These are phyloP conservation scores for Eucidaris tribuloides DNA, from an alignment of 35 echinoderm and acorn worm genomes.

Conservation along the genomic window DNA sequence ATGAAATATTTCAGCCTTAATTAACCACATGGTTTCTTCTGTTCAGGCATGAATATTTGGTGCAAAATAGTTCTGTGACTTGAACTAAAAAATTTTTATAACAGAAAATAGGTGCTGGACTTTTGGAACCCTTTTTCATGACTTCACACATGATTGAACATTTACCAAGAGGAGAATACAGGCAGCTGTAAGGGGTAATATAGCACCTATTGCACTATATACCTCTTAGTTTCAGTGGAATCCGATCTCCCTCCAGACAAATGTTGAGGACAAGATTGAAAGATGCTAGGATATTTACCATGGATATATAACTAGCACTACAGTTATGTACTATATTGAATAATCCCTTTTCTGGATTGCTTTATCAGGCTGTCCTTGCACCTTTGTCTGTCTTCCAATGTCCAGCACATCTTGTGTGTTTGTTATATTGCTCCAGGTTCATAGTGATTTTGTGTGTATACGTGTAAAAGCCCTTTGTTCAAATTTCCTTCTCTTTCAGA, in stretches of 20 bases:
- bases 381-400: background rate
- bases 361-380: background rate
- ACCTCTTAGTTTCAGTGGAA: background rate
- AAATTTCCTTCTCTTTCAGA: constrained; percentile 44
- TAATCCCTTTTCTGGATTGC: background rate
- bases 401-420: background rate
- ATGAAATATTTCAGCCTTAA: too few relatives aligned
- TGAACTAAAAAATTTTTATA: background rate
- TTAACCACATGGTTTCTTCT: too few relatives aligned
- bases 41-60: too few relatives aligned
- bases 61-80: too few relatives aligned
- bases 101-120: too few relatives aligned
- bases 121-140: too few relatives aligned
- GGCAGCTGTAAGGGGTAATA: too few relatives aligned
- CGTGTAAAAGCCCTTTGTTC: too few relatives aligned
- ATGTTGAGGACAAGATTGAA: background rate
- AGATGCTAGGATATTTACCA: background rate
- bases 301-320: background rate
- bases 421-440: background rate
- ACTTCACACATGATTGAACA: too few relatives aligned
- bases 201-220: too few relatives aligned
- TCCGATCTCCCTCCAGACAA: background rate
- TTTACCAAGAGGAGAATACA: too few relatives aligned
- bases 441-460: too few relatives aligned
- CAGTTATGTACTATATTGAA: background rate